Evolutionary conservation across 2,797 vertebrate genomes (phyloP).

Genomic region (Brachyrhaphis roseni): DNA sequence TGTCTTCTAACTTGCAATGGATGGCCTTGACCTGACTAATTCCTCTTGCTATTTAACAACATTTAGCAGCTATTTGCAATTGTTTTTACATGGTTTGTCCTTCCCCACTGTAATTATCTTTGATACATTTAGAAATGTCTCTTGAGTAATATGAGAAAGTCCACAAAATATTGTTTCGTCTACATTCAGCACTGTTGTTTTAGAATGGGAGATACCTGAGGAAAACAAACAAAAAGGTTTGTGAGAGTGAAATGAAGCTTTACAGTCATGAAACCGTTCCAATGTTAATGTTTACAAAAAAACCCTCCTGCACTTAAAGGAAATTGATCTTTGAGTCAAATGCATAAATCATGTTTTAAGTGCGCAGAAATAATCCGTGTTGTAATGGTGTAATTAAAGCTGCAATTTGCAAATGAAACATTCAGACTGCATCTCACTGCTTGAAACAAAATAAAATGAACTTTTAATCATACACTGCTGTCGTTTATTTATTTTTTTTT

Average conservation of each 20-base stretch:
- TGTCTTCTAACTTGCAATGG: not conserved
- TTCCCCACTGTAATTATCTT: not conserved
- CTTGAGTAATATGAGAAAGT: not conserved
- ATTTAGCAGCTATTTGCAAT: not conserved
- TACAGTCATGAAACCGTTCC: constrained; percentile 2
- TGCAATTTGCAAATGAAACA: constrained; percentile 30
- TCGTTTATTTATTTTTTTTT: constrained; percentile 25
- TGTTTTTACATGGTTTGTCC: too few species aligned
- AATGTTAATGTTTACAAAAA: constrained; percentile 9
- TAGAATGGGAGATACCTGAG: not conserved
- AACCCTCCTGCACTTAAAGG: constrained; percentile 2
- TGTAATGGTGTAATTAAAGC: constrained; percentile 34
- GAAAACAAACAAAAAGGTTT: not conserved
- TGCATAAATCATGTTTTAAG: constrained; percentile 25
- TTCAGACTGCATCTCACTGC: constrained; percentile 31
- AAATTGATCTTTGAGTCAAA: constrained; percentile 31
- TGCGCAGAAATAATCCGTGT: constrained; percentile 10
- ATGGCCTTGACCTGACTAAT: not conserved
- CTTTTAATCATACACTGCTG: constrained; percentile 6
- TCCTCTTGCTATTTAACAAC: not conserved
- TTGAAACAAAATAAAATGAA: constrained; percentile 58
- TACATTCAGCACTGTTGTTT: not conserved
- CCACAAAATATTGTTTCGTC: not conserved
- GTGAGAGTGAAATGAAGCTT: constrained; percentile 7
- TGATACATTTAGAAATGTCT: not conserved